Evolutionary conservation across 2,888 invertebrate genomes (phyloP).

Genomic region (Chymomyza caudatula): DNA sequence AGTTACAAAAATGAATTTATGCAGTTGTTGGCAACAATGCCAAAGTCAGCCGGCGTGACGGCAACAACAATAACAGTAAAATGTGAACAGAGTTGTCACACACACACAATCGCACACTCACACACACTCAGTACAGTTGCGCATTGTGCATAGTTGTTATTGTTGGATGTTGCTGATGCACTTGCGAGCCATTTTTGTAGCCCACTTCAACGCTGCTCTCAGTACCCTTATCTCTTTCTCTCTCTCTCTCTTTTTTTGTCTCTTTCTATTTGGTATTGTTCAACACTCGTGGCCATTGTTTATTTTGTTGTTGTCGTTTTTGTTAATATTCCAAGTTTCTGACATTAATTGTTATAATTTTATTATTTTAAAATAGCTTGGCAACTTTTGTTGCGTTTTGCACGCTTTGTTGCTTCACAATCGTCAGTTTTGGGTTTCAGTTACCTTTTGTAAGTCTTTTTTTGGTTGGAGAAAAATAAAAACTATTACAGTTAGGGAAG

Average conservation of each 20-base stretch:
- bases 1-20: constrained; percentile 31
- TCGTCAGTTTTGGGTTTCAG: constrained; percentile 21
- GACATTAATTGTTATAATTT: constrained; percentile 67
- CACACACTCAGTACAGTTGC: neutral
- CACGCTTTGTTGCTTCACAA: constrained; percentile 30
- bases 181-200: constrained; percentile 11
- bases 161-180: neutral
- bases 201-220: constrained; percentile 24
- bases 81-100: constrained; percentile 46
- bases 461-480: neutral
- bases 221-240: neutral
- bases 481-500: neutral
- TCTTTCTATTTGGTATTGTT: constrained; percentile 49
- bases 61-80: constrained; percentile 35
- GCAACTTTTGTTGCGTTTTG: constrained; percentile 22
- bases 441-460: constrained; percentile 11
- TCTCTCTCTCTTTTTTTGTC: neutral
- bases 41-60: neutral
- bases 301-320: constrained; percentile 36
- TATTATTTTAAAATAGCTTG: neutral
- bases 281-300: constrained; percentile 50
- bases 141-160: neutral
- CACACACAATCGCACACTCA: constrained; percentile 13
- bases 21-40: constrained; percentile 19
- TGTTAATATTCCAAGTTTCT: constrained; percentile 46